Percentiles rank a stretch among this genome's conserved stretches.
Conservation (phyloP, 1,140 invertebrate species). For the Chrysomallon squamiferum region DNA sequence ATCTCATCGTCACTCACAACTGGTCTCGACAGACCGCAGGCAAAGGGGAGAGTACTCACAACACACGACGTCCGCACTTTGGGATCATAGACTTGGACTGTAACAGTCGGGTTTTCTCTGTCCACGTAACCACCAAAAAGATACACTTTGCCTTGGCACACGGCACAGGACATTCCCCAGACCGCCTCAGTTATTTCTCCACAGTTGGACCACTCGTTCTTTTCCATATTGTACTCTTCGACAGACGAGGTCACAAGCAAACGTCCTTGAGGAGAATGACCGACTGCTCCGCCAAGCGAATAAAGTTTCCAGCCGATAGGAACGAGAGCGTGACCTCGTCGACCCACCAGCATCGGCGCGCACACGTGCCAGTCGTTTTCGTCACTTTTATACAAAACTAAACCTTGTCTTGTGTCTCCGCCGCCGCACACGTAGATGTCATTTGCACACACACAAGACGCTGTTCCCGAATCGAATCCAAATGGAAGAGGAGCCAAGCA, state of each 20-base stretch:
- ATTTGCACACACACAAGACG: constrained; percentile 33
- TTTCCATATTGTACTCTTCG: constrained; percentile 31
- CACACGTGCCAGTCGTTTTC: constrained; percentile 30
- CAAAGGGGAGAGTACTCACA: constrained; percentile 15
- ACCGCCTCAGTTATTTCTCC: constrained; percentile 33
- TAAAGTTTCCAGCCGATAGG: constrained; percentile 25
- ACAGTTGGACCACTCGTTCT: constrained; percentile 27
- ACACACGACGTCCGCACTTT: constrained; percentile 7
- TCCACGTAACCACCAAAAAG: constrained; percentile 33
- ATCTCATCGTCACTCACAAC: constrained; percentile 2
- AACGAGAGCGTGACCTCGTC: constrained; percentile 36
- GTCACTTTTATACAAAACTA: constrained; percentile 25
- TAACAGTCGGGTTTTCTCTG: constrained; percentile 21
- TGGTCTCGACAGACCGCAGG: constrained; percentile 10
- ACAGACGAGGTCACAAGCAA: constrained; percentile 25
- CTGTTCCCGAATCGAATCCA: constrained; percentile 36
- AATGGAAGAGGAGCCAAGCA: constrained; percentile 27
- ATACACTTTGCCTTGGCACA: constrained; percentile 30
- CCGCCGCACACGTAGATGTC: constrained; percentile 40
- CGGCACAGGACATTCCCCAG: constrained; percentile 24
- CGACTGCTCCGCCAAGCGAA: constrained; percentile 33
- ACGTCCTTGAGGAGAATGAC: constrained; percentile 19
- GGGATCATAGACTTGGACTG: constrained; percentile 40
- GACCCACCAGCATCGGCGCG: constrained; percentile 32
- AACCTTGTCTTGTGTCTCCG: constrained; percentile 26